Percentiles rank a stretch among this genome's conserved stretches.
Conservation (phyloP, 2,113 vertebrate species). For the Delphinus delphis region DNA sequence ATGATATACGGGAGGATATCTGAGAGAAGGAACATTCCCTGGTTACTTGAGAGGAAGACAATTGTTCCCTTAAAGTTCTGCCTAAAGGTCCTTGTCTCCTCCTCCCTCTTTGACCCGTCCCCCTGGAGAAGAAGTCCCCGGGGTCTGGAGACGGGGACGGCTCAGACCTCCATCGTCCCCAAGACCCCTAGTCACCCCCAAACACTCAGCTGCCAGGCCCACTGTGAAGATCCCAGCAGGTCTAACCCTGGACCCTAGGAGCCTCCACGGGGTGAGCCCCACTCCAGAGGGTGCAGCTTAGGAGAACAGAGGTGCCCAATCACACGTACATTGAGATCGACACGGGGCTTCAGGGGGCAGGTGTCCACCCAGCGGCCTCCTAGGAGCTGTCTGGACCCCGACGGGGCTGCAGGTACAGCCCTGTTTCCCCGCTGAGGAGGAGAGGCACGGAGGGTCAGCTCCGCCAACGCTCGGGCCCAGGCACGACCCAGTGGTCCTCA, state of each 20-base stretch:
- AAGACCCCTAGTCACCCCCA: background rate
- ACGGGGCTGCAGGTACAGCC: background rate
- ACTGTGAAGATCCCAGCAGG: background rate
- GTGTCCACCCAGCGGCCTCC: fast-evolving
- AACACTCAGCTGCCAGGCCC: fast-evolving
- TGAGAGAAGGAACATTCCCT: background rate
- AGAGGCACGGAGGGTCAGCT: background rate
- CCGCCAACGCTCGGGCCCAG: background rate
- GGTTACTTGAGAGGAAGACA: background rate
- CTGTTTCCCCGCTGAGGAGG: fast-evolving
- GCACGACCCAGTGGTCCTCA: fast-evolving
- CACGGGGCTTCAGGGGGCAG: fast-evolving
- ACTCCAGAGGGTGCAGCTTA: background rate
- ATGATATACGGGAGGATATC: background rate
- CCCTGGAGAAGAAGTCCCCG: background rate
- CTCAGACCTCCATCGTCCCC: background rate
- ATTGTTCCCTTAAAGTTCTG: background rate
- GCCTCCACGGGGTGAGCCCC: too few species aligned
- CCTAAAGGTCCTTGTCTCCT: fast-evolving
- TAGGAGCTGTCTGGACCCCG: background rate
- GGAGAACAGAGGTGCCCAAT: fast-evolving
- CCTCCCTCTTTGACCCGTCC: fast-evolving
- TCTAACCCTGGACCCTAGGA: background rate
- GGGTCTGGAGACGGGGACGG: fast-evolving
- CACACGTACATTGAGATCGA: fast-evolving